Base-by-base conservation (phyloP, 2,888 invertebrate species). In the Acanthosoma haemorrhoidale region DNA sequence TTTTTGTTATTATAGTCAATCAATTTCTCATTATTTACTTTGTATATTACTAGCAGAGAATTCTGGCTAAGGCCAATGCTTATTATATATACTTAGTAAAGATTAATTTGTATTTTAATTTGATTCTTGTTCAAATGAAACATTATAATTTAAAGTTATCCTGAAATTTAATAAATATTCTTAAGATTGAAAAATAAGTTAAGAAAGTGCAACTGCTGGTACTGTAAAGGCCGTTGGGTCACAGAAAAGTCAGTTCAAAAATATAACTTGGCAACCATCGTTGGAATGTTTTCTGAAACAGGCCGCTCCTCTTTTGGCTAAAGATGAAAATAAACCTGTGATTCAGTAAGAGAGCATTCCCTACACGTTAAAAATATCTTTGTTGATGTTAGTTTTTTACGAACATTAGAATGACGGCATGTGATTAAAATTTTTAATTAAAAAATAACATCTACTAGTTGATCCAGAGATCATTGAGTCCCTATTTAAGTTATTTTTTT, bases 281-380 rank as follows among this genome's bases (percentile, higher is more conserved):
- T 25, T 39, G 41, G 67, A 67, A 67, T 67, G 51, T 67, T 51
- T 67, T 67, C 34, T 67, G 31, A 67, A 67, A 51, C 51, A 57
- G 67, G 29, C 51, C 51, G 25, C 72, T 71, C 72, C 72, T 73
- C 69, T 71, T 73, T 73, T 69, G 72, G 72, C 51, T 25, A 71
- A 57, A 57, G 69, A 41, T 67, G 61, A 41, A 71, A 71, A 73
- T 73, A 73, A 58, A 57, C 21, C n/a, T 29, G 38, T 69, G 69
- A 69, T 61, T 69, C 69, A 69, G 6, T 29, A n/a, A 25, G 25
- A 15, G 63, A 36, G 57, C 57, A 67, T 67, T 66, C 21, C 18
- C n/a, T 43, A 11, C 9, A n/a, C 31, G 18, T n/a, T 57, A 57
- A 18, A 67, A 67, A 43, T 67, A 32, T 15, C 34, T 4, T 38